Conservation (phyloP, 2,797 vertebrate species). For the Trematomus bernacchii region DNA sequence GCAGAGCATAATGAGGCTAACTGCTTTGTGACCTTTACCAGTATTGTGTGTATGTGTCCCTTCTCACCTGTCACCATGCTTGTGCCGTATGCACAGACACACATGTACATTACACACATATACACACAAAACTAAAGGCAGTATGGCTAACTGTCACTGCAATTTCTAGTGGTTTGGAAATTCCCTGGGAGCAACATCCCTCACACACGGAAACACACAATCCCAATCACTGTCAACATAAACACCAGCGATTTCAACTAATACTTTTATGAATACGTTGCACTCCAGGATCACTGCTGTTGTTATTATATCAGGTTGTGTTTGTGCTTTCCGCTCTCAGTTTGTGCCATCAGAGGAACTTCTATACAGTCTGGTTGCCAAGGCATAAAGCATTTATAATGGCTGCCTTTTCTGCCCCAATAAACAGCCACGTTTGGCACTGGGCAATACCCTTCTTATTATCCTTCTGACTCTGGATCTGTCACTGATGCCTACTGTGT, state of each 20-base stretch:
- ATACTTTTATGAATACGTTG: constrained; percentile 10
- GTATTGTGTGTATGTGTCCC: constrained; percentile 11
- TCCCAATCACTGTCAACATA: neutral
- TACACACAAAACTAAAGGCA: constrained; percentile 37
- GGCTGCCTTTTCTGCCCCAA: constrained; percentile 66
- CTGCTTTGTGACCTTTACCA: constrained; percentile 64
- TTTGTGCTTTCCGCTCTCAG: neutral
- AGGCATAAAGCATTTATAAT: constrained; percentile 56
- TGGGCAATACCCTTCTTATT: constrained; percentile 13
- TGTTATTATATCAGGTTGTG: constrained; percentile 8
- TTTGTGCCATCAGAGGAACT: neutral
- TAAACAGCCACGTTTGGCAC: constrained; percentile 49
- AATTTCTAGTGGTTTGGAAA: constrained; percentile 63
- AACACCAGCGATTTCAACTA: neutral
- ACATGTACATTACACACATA: constrained; percentile 1
- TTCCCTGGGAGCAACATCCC: constrained; percentile 45
- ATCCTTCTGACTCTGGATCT: constrained; percentile 13
- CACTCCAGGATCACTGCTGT: neutral
- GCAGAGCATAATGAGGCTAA: constrained; percentile 52
- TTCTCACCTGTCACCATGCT: constrained; percentile 48
- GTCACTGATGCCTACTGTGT: neutral
- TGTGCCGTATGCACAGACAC: neutral
- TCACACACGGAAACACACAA: neutral
- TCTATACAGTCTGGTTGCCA: constrained; percentile 30
- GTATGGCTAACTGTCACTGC: constrained; percentile 63